Evolutionary conservation across 2,113 vertebrate species (phyloP), one percentile per base, ranked within the genome.

Genomic region (Hemiscyllium ocellatum): DNA sequence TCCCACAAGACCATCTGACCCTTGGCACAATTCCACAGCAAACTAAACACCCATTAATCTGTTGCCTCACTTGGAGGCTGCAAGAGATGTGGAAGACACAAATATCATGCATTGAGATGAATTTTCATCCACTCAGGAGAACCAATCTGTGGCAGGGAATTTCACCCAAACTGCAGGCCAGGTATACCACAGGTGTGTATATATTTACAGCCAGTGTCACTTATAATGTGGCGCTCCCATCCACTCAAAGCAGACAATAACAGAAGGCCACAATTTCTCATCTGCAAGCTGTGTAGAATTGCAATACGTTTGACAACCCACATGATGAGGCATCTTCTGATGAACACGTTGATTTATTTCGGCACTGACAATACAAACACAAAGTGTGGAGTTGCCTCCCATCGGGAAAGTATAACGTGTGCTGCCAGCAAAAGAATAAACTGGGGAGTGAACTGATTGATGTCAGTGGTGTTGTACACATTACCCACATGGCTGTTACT

Each of bases 291-390:
- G 29, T 56, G 42, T 89, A 24, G 52, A 56, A 52, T 26, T 29
- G 56, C 50, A 87, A 29, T 13, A 24, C 50, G 52, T 26, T 50
- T 87, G 85, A 52, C 85, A 89, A 50, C 24, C 47, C 8, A 56
- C 13, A 52, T 13, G 47, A 89, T 29, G 86, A 29, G 50, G 47
- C 50, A 24, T 7, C 12, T 50, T 29, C 47, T 89, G 86, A 56
- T 29, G 50, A 29, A 52, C 86, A 89, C 26, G 86, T 89, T 89
- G 86, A 89, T 89, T 89, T 52, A 89, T 89, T 89, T 89, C 24
- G 24, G 47, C 37, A 47, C 37, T 83, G 37, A 83, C 37, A 83
- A 83, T 47, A 83, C 80, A 83, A 83, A 83, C 80, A 83, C 80
- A 83, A 83, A 42, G 17, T 83, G 37, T 47, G 37, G 37, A 20